Percentiles rank a stretch among this genome's conserved stretches.
Evolutionary conservation across 2,888 invertebrate genomes (phyloP).

Genomic region (Orthosia cruda): DNA sequence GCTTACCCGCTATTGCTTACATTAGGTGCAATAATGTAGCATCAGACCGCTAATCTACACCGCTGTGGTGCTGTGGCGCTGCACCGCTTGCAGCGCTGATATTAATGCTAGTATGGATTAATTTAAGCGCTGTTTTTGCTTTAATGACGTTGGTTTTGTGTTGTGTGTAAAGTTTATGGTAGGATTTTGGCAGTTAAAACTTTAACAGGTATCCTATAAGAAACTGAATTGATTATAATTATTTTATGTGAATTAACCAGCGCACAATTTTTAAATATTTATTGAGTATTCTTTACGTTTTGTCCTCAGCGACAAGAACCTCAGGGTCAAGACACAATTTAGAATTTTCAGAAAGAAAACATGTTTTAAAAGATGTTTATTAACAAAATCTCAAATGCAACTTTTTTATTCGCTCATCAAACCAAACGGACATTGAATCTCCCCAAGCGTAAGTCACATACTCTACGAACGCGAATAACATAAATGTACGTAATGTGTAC

Average conservation of each 20-base stretch:
- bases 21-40: conserved; percentile 77
- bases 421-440: conserved; percentile 2
- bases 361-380: not conserved
- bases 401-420: not conserved
- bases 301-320: too few species aligned
- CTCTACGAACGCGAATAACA: conserved; percentile 10
- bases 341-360: not conserved
- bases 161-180: not conserved
- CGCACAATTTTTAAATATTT: too few species aligned
- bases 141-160: conserved; percentile 55
- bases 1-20: conserved; percentile 70
- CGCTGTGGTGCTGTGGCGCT: conserved; percentile 67
- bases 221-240: too few species aligned
- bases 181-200: not conserved
- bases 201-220: not conserved
- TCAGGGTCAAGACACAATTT: too few species aligned
- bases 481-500: conserved; percentile 34
- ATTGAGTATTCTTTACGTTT: too few species aligned
- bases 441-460: conserved; percentile 9
- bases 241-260: too few species aligned
- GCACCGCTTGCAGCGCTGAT: conserved; percentile 65
- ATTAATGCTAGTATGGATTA: conserved; percentile 74
- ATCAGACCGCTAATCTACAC: conserved; percentile 76
- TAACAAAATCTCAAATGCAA: not conserved
- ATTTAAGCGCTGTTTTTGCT: conserved; percentile 73